Base-by-base conservation (phyloP, 2,888 invertebrate genomes). In the Chrysopilus asiliformis region DNA sequence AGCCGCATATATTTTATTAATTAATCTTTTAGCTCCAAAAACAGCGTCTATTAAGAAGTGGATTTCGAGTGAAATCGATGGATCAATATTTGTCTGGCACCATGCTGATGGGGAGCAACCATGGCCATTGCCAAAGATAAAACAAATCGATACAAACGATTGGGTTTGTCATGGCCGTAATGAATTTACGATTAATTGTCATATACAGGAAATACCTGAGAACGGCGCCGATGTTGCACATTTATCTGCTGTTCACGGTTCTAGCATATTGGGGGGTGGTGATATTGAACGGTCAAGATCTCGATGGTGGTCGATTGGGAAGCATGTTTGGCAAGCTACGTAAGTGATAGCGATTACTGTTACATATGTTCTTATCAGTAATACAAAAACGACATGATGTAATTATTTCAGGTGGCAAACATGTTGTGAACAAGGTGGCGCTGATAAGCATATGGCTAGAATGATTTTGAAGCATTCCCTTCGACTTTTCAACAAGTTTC, bases 181-280 rank as follows among this genome's bases (percentile, higher is more conserved):
- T 35, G 83, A 86, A 51, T 87, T 82, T 50, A 62, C 70, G 7
- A 69, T 86, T 38, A 77, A 74, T 51, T 76, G 79, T 38, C 87
- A 87, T 53, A 77, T 86, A 43, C 58, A 59, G 43, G 89, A 91
- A 50, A 81, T 90, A 25, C 86, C 89, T 0, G 90, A 90, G 55
- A 91, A 91, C 50, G 90, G 87, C 0, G 83, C 87, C 0, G 90
- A 91, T 51, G 68, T 81, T 2, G 78, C 81, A 0, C 91, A 91
- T 53, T 66, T 91, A 15, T 71, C 70, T 35, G 76, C 79, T 0
- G 72, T 91, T 0, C 91, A 91, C 48, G 72, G 73, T 0, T 68
- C 75, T 0, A 69, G 67, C 0, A 29, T 73, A n/a, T 39, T 80
- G 17, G 67, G 67, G 38, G 68, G 74, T 15, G 53, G 63, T 36